Base-by-base conservation (phyloP, 2,888 invertebrate genomes). In the Clusia tigrina region DNA sequence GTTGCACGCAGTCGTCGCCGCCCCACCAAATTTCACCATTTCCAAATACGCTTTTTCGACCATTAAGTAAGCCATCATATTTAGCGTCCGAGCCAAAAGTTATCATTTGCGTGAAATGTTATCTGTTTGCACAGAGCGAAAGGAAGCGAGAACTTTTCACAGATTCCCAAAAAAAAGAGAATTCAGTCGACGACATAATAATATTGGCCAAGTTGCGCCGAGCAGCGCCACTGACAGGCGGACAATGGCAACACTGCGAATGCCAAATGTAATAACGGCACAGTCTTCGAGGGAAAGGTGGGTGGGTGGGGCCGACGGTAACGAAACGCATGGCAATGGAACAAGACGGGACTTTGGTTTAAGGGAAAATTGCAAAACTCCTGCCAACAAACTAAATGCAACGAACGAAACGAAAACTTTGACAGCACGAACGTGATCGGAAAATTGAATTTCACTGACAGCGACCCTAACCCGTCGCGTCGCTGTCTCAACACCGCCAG, bases 341-440 rank as follows among this genome's bases (percentile, higher is more conserved):
- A n/a, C 42, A 42, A n/a, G 42, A 10, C 42, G 42, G 42, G 42
- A 17, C 10, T 42, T 42, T 42, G 42, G 42, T 42, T 42, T 15
- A 15, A 10, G 15, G 42, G 42, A 42, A 42, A 42, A 42, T 42
- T 42, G 42, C 42, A 42, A 42, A 42, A 42, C 42, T 42, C 42
- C n/a, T 42, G 42, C 42, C 42, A 42, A n/a, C n/a, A n/a, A 42
- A 42, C 12, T 42, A 42, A 42, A 42, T 42, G 42, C 42, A 42
- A 48, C 48, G n/a, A 54, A 62, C 42, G 42, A 42, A n/a, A 56
- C 48, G 61, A 65, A 67, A 65, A 63, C 65, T 67, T 67, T 67
- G 67, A 67, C 67, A 67, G 67, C 62, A 51, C 57, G 59, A 51
- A 65, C 65, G 67, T 67, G 65, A 67, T 65, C 67, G 58, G 63